These are phyloP conservation scores for Barbus barbus DNA, from an alignment of 2,113 vertebrate species.

Conservation along the genomic window DNA sequence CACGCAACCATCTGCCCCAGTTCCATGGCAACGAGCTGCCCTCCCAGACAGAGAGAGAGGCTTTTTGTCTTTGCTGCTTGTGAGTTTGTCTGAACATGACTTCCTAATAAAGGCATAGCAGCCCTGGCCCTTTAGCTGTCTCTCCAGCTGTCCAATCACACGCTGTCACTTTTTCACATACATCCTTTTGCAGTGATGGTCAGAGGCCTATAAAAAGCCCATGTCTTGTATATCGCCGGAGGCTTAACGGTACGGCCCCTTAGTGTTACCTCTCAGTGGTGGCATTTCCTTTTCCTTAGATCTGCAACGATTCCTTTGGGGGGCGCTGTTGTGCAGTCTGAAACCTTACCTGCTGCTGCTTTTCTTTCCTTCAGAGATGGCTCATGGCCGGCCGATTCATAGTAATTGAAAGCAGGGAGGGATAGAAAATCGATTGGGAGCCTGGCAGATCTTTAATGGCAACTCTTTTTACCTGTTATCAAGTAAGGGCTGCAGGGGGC, in stretches of 20 bases:
- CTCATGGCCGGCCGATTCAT: conserved; percentile 47
- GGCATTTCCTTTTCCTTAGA: background rate
- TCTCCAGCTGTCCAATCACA: conserved; percentile 21
- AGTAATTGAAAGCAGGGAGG: conserved; percentile 55
- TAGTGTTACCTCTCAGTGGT: conserved; percentile 1
- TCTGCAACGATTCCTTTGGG: conserved; percentile 25
- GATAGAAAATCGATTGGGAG: conserved; percentile 58
- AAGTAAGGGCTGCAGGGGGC: conserved; percentile 52
- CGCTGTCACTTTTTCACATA: conserved; percentile 32
- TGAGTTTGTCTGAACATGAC: conserved; percentile 21
- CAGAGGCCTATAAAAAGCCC: conserved; percentile 1
- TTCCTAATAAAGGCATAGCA: conserved; percentile 35
- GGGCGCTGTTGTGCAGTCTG: conserved; percentile 36
- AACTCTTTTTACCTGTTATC: conserved; percentile 58
- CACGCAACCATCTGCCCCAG: conserved; percentile 45
- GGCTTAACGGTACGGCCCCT: conserved; percentile 12
- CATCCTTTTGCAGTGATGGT: conserved; percentile 8
- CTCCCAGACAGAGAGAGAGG: conserved; percentile 25
- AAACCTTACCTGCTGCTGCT: conserved; percentile 54
- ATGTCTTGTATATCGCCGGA: conserved; percentile 3
- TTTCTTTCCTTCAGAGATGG: conserved; percentile 44
- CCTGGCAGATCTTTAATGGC: conserved; percentile 59
- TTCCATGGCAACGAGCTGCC: conserved; percentile 45
- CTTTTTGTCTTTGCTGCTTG: conserved; percentile 33
- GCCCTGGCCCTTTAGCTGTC: background rate